These are phyloP conservation scores for Aphodius granarius DNA, from an alignment of 2,888 invertebrate genomes.

Conservation along the genomic window DNA sequence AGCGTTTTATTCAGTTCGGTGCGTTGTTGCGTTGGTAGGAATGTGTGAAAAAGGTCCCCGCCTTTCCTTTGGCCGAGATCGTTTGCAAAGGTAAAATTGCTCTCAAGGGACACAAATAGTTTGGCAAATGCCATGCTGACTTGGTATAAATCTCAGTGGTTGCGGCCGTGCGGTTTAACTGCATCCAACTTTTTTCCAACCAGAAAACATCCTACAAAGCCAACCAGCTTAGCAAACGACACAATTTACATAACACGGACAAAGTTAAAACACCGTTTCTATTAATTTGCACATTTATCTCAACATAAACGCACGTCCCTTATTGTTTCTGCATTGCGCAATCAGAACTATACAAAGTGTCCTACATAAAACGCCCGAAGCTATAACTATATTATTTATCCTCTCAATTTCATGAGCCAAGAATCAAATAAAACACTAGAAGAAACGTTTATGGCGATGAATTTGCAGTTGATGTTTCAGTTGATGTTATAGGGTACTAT, in stretches of 20 bases:
- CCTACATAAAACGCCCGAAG: too few species aligned
- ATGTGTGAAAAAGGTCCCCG: neutral
- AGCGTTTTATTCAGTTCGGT: too few species aligned
- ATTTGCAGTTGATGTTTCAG: too few species aligned
- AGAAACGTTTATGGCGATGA: too few species aligned
- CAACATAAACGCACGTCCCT: neutral
- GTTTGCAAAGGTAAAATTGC: neutral
- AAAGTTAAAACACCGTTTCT: neutral
- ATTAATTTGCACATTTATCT: neutral
- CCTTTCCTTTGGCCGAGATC: neutral
- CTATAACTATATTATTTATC: too few species aligned
- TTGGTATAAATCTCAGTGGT: neutral
- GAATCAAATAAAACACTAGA: too few species aligned
- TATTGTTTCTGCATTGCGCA: too few species aligned
- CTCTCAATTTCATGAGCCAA: too few species aligned
- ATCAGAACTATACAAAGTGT: too few species aligned
- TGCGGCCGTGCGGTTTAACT: neutral
- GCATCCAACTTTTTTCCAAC: neutral
- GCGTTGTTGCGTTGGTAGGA: neutral
- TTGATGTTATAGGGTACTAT: too few species aligned
- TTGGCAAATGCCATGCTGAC: neutral
- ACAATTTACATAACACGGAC: neutral
- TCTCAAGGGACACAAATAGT: neutral
- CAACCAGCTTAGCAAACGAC: neutral
- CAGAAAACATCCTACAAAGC: too few species aligned